Evolutionary conservation across 2,113 vertebrate genomes (phyloP).

Genomic region (Struthidea cinerea): DNA sequence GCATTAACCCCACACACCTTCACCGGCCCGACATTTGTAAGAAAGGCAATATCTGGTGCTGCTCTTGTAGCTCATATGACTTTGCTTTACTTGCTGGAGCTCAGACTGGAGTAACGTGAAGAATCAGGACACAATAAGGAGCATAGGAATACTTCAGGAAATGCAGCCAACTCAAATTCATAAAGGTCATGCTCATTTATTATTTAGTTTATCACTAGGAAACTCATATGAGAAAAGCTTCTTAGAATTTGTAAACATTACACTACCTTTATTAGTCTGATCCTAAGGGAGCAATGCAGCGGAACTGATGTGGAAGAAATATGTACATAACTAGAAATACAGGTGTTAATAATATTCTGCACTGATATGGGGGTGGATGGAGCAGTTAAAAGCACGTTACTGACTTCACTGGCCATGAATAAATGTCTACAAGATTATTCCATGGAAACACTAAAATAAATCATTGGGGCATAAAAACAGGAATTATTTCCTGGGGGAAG

Average conservation of each 20-base stretch:
- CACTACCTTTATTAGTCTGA: neutral
- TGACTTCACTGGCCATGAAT: neutral
- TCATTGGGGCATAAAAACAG: neutral
- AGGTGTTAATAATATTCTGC: neutral
- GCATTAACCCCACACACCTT: neutral
- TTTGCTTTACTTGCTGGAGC: neutral
- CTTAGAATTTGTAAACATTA: neutral
- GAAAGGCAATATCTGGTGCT: neutral
- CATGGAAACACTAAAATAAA: neutral
- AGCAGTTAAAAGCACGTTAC: neutral
- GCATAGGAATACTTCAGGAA: neutral
- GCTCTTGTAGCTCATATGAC: neutral
- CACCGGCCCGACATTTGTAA: neutral
- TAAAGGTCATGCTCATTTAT: neutral
- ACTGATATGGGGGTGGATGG: neutral
- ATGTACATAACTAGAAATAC: neutral
- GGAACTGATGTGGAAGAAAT: neutral
- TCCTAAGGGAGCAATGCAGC: neutral
- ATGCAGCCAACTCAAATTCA: neutral
- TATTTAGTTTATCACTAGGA: slow-evolving; percentile 8
- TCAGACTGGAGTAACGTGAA: neutral
- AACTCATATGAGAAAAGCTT: neutral
- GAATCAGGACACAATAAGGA: neutral
- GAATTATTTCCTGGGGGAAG: neutral
- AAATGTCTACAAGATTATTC: neutral